phyloP scores from a whole-genome alignment of 2,888 invertebrate genomes.

The Drosophila putrida region DNA sequence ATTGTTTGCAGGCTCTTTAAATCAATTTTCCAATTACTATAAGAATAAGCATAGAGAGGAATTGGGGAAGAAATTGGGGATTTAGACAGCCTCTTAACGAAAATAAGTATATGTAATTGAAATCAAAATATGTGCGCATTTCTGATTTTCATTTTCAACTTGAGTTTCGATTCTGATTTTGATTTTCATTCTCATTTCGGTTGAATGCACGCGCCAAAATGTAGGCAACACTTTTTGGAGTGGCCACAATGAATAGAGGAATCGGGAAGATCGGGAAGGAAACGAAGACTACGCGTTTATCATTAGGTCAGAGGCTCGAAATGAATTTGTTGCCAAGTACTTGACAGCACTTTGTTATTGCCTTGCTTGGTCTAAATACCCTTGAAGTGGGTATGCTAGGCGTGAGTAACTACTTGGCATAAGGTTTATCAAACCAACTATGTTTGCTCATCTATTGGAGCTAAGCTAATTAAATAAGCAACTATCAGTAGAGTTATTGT shows the following conservation, averaged over 20 bases:
- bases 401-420: no score
- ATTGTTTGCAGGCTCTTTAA: constrained; percentile 69
- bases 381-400: neutral
- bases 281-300: constrained; percentile 8
- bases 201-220: constrained; percentile 33
- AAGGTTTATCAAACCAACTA: neutral
- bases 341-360: constrained; percentile 24
- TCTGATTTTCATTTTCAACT: constrained; percentile 42
- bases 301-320: constrained; percentile 29
- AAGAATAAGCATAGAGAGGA: constrained; percentile 17
- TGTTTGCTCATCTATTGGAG: neutral
- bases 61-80: neutral
- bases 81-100: constrained; percentile 10
- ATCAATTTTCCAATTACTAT: constrained; percentile 64
- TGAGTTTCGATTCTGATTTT: constrained; percentile 1
- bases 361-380: constrained; percentile 1
- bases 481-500: neutral
- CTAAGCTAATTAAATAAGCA: no score
- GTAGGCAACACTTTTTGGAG: constrained; percentile 49
- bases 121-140: constrained; percentile 45
- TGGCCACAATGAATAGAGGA: neutral
- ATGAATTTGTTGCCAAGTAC: constrained; percentile 36
- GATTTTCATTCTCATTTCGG: constrained; percentile 37
- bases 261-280: no score
- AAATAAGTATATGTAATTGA: constrained; percentile 48